Percentiles rank a stretch among this genome's conserved stretches.
phyloP scores from a whole-genome alignment of 2,888 invertebrate species.

The Cosmia trapezina region DNA sequence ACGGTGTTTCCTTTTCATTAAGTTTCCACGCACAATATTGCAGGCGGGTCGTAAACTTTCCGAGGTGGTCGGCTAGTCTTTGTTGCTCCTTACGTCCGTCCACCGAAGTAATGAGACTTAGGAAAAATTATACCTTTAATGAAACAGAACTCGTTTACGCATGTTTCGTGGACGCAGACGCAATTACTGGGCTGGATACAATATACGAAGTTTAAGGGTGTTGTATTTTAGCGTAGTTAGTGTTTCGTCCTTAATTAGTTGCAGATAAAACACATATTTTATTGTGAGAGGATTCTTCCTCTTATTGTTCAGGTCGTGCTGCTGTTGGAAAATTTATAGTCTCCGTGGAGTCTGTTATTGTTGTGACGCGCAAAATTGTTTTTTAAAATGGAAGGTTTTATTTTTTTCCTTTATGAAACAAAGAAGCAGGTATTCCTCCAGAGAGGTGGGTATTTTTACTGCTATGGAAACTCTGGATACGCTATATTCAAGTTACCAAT shows the following conservation, averaged over 20 bases:
- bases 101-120: slow-evolving; percentile 81
- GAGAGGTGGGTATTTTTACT: background rate
- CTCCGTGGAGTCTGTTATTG: slow-evolving; percentile 21
- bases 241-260: slow-evolving; percentile 57
- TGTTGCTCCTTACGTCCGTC: slow-evolving; percentile 70
- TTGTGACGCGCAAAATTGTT: slow-evolving; percentile 13
- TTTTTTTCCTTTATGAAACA: background rate
- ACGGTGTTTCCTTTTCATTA: slow-evolving; percentile 86
- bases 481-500: background rate
- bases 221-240: slow-evolving; percentile 57
- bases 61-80: slow-evolving; percentile 76
- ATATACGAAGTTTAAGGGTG: slow-evolving; percentile 55
- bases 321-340: slow-evolving; percentile 38
- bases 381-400: slow-evolving; percentile 7
- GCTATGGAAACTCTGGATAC: background rate
- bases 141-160: slow-evolving; percentile 75
- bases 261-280: slow-evolving; percentile 62
- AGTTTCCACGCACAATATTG: slow-evolving; percentile 88
- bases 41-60: slow-evolving; percentile 83
- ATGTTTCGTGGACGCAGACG: slow-evolving; percentile 57
- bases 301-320: slow-evolving; percentile 50
- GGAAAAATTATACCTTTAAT: slow-evolving; percentile 85
- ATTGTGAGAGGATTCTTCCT: slow-evolving; percentile 51
- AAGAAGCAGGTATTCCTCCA: background rate
- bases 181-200: slow-evolving; percentile 57